Base-by-base conservation (phyloP, 35 echinoderm and acorn worm genomes). In the Chiridota heheva region DNA sequence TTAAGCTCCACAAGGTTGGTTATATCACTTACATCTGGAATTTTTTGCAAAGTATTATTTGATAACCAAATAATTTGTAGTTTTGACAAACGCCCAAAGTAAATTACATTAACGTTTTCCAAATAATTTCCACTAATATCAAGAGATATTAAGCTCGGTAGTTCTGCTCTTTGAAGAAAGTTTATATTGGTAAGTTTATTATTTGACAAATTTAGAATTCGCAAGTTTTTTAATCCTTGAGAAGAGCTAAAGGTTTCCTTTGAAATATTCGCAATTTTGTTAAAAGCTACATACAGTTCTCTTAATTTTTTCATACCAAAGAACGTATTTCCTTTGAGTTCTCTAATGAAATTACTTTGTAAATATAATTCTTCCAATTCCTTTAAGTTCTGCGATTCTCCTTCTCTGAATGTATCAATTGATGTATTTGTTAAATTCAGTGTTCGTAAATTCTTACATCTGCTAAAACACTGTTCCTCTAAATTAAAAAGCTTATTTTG, bases 381-480 rank as follows among this genome's bases (percentile, higher is more conserved):
- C 31, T 78, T 61, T 18, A 78, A 60, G 35, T 78, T 58, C 75
- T 78, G 48, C 36, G 62, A 43, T 42, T 78, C 51, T 1, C 75
- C 75, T 57, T 37, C 13, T 42, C 27, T 58, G 35, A 78, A 78
- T 55, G 58, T 58, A 36, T 34, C 38, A 17, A 78, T 29, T 16
- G 75, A 78, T 60, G 51, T 60, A 42, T 78, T 78, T 42, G 75
- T 78, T 5, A 78, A 35, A 62, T 78, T 78, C 13, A 78, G 33
- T 43, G 18, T 26, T 24, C 42, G 29, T 20, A 78, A 28, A 62
- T 78, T 78, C 37, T 59, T 27, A n/a, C 75, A 78, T n/a, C 75
- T 58, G n/a, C 75, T 78, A 30, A 78, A 78, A 3, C 32, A 49
- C 29, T 37, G 36, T 6, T 17, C 7, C 12, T 36, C 75, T 29